phyloP scores from a whole-genome alignment of 2,797 vertebrate species.

The Tadarida brasiliensis region DNA sequence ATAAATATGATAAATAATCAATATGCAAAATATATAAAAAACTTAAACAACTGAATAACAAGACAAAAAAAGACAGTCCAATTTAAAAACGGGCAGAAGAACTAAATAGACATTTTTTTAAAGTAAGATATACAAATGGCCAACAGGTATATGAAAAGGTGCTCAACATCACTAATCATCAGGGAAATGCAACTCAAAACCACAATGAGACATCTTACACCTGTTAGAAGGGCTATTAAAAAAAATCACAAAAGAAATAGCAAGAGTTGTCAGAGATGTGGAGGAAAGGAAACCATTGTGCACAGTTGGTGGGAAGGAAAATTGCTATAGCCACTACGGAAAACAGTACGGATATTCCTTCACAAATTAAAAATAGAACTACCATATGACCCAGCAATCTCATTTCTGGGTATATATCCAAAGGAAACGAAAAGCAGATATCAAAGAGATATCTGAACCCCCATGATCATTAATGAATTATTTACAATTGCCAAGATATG shows the following conservation, averaged over 20 bases:
- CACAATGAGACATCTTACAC: not conserved
- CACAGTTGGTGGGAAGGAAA: not conserved
- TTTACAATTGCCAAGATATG: not conserved
- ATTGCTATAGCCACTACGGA: not conserved
- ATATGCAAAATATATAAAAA: not conserved
- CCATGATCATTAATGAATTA: not conserved
- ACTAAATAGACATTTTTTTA: not conserved
- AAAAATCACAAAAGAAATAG: not conserved
- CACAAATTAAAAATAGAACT: not conserved
- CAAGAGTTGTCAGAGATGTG: not conserved
- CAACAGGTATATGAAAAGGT: not conserved
- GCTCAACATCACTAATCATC: not conserved
- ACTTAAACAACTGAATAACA: not conserved
- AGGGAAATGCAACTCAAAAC: not conserved
- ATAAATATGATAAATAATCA: not conserved
- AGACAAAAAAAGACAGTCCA: not conserved
- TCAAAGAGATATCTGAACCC: not conserved
- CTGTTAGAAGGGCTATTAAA: not conserved
- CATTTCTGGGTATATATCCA: not conserved
- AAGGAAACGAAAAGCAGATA: not conserved
- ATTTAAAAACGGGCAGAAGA: not conserved
- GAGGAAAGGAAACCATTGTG: not conserved
- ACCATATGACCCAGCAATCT: not conserved
- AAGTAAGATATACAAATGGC: not conserved
- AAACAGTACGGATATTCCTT: not conserved